phyloP scores from a whole-genome alignment of 2,113 vertebrate genomes.

The Piaya cayana region DNA sequence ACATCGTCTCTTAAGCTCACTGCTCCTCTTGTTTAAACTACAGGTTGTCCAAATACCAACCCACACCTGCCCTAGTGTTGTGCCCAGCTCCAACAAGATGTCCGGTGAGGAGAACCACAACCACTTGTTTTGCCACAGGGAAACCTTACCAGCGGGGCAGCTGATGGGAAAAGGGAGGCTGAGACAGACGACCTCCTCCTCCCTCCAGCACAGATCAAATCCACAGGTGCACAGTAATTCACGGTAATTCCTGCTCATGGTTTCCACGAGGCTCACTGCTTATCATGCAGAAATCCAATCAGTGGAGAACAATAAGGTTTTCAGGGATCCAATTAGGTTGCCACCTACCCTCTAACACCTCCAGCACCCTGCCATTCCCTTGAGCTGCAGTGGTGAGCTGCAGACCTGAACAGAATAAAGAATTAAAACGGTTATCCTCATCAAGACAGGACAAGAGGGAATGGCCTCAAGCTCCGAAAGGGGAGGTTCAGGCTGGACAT shows the following conservation, averaged over 20 bases:
- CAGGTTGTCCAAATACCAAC: fast-evolving
- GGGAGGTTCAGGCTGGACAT: too few species aligned
- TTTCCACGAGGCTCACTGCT: not conserved
- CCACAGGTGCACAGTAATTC: not conserved
- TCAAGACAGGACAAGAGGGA: too few species aligned
- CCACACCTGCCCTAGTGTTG: fast-evolving
- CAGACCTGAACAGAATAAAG: not conserved
- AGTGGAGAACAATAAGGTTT: not conserved
- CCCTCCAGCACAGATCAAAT: not conserved
- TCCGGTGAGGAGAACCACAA: not conserved
- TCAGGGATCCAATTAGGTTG: not conserved
- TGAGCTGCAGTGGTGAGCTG: not conserved
- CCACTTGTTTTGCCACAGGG: not conserved
- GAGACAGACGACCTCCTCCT: not conserved
- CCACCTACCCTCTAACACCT: not conserved
- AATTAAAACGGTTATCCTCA: not conserved
- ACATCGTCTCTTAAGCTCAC: not conserved
- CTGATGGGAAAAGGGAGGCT: not conserved
- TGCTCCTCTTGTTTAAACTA: not conserved
- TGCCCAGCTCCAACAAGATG: not conserved
- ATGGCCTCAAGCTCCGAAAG: too few species aligned
- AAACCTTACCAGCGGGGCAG: not conserved
- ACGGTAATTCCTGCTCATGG: not conserved
- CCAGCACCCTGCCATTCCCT: not conserved
- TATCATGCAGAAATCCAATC: not conserved